These are phyloP conservation scores for Anastatus disparis DNA, from an alignment of 1,140 invertebrate genomes.

Conservation along the genomic window DNA sequence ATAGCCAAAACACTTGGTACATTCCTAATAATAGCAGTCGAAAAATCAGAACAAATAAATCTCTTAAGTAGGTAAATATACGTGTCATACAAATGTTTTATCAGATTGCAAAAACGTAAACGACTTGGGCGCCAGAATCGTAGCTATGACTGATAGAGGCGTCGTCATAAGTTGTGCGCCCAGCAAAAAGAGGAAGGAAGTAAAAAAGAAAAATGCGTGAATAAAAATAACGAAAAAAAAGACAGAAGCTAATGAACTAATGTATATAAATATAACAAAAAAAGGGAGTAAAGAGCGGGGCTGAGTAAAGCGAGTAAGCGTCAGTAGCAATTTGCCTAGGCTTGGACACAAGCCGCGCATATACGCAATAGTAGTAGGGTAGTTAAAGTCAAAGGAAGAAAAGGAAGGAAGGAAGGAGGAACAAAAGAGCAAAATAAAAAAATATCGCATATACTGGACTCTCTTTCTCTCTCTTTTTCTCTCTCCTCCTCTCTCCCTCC, in stretches of 20 bases:
- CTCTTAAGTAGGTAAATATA: too few relatives aligned
- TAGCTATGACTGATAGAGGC: too few relatives aligned
- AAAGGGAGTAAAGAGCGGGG: too few relatives aligned
- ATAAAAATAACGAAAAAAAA: neutral
- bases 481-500: neutral
- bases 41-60: too few relatives aligned
- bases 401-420: constrained; percentile 3
- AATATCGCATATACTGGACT: neutral
- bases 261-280: neutral
- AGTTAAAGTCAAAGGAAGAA: neutral
- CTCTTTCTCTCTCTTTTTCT: neutral
- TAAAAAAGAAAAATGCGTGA: too few relatives aligned
- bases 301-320: neutral
- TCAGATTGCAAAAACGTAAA: too few relatives aligned
- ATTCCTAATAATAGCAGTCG: too few relatives aligned
- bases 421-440: neutral
- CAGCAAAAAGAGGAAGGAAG: too few relatives aligned
- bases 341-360: neutral
- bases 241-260: neutral
- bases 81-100: too few relatives aligned
- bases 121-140: too few relatives aligned
- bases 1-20: too few relatives aligned
- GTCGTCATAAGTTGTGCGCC: too few relatives aligned
- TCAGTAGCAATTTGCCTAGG: neutral
- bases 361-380: neutral